Base-by-base conservation (phyloP, 2,113 vertebrate genomes). In the Phodopus roborovskii region DNA sequence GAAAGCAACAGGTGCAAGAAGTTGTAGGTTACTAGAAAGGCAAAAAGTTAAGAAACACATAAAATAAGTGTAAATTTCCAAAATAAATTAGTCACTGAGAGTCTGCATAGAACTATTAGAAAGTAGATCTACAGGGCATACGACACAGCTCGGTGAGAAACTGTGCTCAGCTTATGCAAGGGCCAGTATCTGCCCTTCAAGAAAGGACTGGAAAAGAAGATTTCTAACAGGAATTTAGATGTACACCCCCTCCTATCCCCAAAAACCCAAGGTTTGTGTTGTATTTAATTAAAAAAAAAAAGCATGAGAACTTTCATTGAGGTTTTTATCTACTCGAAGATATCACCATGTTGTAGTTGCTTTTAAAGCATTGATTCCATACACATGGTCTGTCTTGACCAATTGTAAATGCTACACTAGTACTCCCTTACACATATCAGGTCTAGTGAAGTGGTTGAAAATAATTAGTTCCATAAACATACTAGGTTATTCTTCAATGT, bases 401-500 rank as follows among this genome's bases (percentile, higher is more conserved):
- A 79, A 92, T 81, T 87, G 81, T 75, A 39, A 36, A 50, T 17
- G 26, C 19, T 60, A 56, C 28, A 42, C 39, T 19, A 56, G 26
- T 9, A 78, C 17, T 42, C 4, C 62, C 39, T 64, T 39, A 88
- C 2, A 73, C 60, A 70, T 45, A 93, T 75, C 73, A 90, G 64
- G 42, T n/a, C 88, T 73, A 89, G 13, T 36, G 48, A 91, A 64
- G 53, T 62, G 0, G 58, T 19, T 93, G 56, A 89, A 94, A 92
- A 85, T 56, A 83, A 91, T 92, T 82, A 78, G 48, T 75, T 87
- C 78, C 4, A n/a, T 79, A 94, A 88, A 68, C 42, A n/a, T 30
- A 30, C 16, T 48, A 87, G 30, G 28, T 83, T 78, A 66, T 91
- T 68, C 9, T 13, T 78, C 84, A 94, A 82, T 90, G 36, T 4